Conservation (phyloP, 2,113 vertebrate genomes). For the Vulpes lagopus region DNA sequence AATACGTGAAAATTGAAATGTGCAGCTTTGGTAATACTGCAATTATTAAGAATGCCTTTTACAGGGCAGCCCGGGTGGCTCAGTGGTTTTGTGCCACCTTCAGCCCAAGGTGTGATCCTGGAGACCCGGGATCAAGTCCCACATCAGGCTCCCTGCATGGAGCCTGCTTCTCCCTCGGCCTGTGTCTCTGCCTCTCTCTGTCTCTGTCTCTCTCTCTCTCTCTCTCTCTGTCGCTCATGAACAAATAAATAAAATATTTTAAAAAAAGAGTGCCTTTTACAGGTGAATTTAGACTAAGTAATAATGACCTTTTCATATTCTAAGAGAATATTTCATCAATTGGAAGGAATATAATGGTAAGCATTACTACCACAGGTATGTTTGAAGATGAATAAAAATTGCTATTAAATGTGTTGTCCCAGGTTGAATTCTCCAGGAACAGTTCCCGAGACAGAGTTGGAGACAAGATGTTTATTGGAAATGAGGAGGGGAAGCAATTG, state of each 20-base stretch:
- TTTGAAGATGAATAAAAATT: conserved; percentile 38
- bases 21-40: neutral
- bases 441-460: neutral
- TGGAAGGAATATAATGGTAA: conserved; percentile 54
- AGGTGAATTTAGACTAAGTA: conserved; percentile 14
- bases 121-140: too few species aligned
- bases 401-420: neutral
- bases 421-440: neutral
- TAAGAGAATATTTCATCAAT: conserved; percentile 21
- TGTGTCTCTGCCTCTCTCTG: too few species aligned
- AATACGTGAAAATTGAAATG: conserved; percentile 45
- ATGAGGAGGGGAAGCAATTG: conserved; percentile 1
- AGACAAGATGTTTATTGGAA: neutral
- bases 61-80: neutral
- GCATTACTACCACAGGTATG: neutral
- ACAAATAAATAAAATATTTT: too few species aligned
- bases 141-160: too few species aligned
- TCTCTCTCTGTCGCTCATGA: too few species aligned
- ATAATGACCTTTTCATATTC: conserved; percentile 26
- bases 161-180: too few species aligned
- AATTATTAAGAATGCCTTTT: conserved; percentile 28
- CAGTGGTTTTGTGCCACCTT: too few species aligned
- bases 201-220: too few species aligned
- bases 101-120: too few species aligned
- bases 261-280: neutral